Conservation (phyloP, 2,797 vertebrate species). For the Centropyge bicolor region DNA sequence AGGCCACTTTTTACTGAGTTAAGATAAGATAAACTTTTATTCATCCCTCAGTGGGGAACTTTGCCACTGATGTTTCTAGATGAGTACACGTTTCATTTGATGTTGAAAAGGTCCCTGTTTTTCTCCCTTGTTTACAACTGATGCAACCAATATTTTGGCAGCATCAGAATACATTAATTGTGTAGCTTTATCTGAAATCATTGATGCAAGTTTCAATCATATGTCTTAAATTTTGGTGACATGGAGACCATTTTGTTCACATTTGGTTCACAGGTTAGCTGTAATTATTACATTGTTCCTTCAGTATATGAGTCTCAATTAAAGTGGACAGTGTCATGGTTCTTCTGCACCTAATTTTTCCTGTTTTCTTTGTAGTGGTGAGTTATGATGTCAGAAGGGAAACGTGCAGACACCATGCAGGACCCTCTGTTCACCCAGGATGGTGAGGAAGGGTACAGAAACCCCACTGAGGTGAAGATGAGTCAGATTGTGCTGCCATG, state of each 20-base stretch:
- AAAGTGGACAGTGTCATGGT: background rate
- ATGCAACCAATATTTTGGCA: background rate
- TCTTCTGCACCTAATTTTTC: background rate
- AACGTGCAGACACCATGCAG: conserved; percentile 35
- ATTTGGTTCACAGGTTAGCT: background rate
- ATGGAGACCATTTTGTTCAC: background rate
- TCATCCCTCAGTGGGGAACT: no score
- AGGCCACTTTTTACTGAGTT: background rate
- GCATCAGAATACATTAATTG: background rate
- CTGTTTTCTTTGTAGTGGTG: conserved; percentile 32
- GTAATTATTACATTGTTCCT: background rate
- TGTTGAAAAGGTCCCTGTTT: background rate
- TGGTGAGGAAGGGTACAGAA: conserved; percentile 81
- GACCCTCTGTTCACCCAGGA: conserved; percentile 74
- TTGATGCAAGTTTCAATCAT: background rate
- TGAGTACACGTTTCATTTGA: background rate
- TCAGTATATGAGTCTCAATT: background rate
- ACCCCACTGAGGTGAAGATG: conserved; percentile 96
- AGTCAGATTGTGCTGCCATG: conserved; percentile 96
- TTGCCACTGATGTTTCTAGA: background rate
- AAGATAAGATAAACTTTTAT: no score
- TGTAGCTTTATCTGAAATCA: background rate
- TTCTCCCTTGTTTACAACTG: background rate
- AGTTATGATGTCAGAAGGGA: conserved; percentile 72
- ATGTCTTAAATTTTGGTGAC: background rate